phyloP scores from a whole-genome alignment of 2,888 invertebrate genomes.

The Clitarchus hookeri region DNA sequence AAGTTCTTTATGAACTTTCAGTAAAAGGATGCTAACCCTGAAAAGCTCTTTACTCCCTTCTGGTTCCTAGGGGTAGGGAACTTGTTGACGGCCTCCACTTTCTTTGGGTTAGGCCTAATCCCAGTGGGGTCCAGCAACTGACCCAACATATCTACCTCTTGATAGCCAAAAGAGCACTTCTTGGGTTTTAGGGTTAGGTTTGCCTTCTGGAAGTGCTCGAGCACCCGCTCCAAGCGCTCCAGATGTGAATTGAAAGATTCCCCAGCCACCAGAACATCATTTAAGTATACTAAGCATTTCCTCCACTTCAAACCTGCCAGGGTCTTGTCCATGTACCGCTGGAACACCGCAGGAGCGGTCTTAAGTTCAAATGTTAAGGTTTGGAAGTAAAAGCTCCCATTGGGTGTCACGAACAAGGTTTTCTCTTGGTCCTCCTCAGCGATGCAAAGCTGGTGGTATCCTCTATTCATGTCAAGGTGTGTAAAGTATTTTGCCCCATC shows the following conservation, averaged over 20 bases:
- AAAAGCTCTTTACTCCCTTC: neutral
- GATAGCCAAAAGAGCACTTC: neutral
- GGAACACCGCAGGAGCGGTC: too few species aligned
- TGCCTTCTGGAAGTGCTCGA: neutral
- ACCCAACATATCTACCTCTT: neutral
- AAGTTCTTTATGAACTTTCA: neutral
- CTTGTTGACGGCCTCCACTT: neutral
- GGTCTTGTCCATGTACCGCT: too few species aligned
- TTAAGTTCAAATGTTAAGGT: too few species aligned
- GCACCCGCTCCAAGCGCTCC: neutral
- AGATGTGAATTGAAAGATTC: neutral
- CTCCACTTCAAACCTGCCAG: too few species aligned
- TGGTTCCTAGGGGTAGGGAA: neutral
- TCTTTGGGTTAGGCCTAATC: neutral
- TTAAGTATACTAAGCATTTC: too few species aligned
- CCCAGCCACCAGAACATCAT: neutral
- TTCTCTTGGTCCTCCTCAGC: too few species aligned
- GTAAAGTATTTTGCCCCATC: too few species aligned
- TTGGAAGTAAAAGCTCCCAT: too few species aligned
- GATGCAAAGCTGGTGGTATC: too few species aligned
- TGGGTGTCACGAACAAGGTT: too few species aligned
- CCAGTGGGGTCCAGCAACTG: neutral
- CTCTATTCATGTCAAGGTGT: too few species aligned
- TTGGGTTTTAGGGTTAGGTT: neutral
- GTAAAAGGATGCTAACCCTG: neutral